Evolutionary conservation across 2,888 invertebrate genomes (phyloP).

Genomic region (Cryptocephalus moraei): DNA sequence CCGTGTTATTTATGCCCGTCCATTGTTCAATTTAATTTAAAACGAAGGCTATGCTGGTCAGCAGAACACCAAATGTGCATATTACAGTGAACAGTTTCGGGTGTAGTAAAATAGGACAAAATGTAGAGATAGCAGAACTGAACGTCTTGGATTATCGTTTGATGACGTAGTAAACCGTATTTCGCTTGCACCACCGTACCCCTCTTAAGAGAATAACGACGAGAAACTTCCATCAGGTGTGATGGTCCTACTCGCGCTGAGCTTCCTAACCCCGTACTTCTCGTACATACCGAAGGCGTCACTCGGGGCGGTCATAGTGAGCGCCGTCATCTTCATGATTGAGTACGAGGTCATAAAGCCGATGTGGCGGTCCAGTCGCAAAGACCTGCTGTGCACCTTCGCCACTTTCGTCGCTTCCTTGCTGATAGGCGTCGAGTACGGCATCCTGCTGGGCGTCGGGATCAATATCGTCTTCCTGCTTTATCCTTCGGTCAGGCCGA

Average conservation of each 20-base stretch:
- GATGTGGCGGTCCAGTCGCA: conserved; percentile 73
- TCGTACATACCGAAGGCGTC: conserved; percentile 83
- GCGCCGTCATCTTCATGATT: conserved; percentile 92
- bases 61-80: too few species aligned
- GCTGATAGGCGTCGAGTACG: conserved; percentile 74
- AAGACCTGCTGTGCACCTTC: conserved; percentile 70
- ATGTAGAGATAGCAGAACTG: too few species aligned
- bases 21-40: too few species aligned
- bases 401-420: conserved; percentile 78
- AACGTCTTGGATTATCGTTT: too few species aligned
- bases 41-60: too few species aligned
- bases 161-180: too few species aligned
- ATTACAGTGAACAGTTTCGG: too few species aligned
- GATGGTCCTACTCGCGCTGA: conserved; percentile 73
- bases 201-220: too few species aligned
- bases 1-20: too few species aligned
- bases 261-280: conserved; percentile 80
- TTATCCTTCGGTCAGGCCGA: conserved; percentile 73
- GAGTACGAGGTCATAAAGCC: conserved; percentile 81
- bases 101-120: too few species aligned
- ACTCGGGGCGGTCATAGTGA: conserved; percentile 85
- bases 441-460: conserved; percentile 72
- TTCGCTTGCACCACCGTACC: too few species aligned
- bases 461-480: conserved; percentile 68
- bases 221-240: conserved; percentile 49